Percentiles rank a stretch among this genome's conserved stretches.
Conservation (phyloP, 2,113 vertebrate species). For the Paradoxurus hermaphroditus region DNA sequence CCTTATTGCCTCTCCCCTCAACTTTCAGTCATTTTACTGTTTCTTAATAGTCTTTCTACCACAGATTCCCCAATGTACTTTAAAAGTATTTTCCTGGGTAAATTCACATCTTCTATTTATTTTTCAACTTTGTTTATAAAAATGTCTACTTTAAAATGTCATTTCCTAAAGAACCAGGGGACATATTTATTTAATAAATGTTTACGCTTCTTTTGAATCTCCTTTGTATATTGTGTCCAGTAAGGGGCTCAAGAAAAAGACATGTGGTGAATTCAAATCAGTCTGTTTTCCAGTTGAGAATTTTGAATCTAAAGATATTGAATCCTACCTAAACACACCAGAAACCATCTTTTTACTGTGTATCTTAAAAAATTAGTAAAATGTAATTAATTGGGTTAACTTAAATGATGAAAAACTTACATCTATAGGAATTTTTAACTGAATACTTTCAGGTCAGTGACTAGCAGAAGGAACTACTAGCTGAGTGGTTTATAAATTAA, state of each 20-base stretch:
- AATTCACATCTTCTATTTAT: background rate
- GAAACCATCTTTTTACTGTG: background rate
- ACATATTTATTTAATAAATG: background rate
- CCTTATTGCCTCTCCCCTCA: background rate
- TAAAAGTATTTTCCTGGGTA: background rate
- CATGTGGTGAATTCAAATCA: background rate
- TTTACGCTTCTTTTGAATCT: background rate
- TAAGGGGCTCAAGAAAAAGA: background rate
- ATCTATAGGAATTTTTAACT: slow-evolving; percentile 31
- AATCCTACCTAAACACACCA: slow-evolving; percentile 13
- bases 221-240: background rate
- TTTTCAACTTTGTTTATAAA: slow-evolving; percentile 25
- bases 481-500: slow-evolving; percentile 18
- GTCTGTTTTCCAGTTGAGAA: slow-evolving; percentile 15
- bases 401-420: slow-evolving; percentile 39
- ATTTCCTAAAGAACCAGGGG: background rate
- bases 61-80: background rate
- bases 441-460: slow-evolving; percentile 32
- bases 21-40: background rate
- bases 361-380: background rate
- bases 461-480: background rate
- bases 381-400: slow-evolving; percentile 6
- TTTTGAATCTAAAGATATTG: slow-evolving; percentile 8
- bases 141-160: slow-evolving; percentile 4
- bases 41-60: slow-evolving; percentile 1